phyloP scores from a whole-genome alignment of 1,140 invertebrate genomes.

The Drosophila aff. region DNA sequence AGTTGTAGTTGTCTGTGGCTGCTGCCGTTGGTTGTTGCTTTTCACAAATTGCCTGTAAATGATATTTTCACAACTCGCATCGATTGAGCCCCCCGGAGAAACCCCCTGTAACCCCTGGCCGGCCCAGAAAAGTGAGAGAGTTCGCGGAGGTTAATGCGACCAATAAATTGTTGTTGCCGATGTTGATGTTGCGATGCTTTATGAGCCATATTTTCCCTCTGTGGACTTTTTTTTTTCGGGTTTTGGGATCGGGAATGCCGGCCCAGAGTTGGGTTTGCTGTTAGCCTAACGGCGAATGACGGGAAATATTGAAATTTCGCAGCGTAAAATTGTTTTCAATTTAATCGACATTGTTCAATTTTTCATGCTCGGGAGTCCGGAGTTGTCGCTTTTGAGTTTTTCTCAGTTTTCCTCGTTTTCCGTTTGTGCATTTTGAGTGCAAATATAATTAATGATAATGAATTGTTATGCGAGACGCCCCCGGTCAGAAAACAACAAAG shows the following conservation, averaged over 20 bases:
- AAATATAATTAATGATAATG: slow-evolving; percentile 83
- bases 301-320: slow-evolving; percentile 77
- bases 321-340: slow-evolving; percentile 75
- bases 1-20: slow-evolving; percentile 45
- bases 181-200: slow-evolving; percentile 69
- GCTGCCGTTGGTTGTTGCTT: slow-evolving; percentile 40
- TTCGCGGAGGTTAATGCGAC: slow-evolving; percentile 75
- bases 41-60: slow-evolving; percentile 81
- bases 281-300: slow-evolving; percentile 61
- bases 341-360: slow-evolving; percentile 74
- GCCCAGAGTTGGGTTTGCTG: slow-evolving; percentile 1
- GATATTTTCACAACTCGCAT: slow-evolving; percentile 82
- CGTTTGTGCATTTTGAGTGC: slow-evolving; percentile 53
- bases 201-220: slow-evolving; percentile 68
- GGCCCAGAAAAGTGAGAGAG: slow-evolving; percentile 70
- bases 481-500: slow-evolving; percentile 16
- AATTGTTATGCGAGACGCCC: slow-evolving; percentile 77
- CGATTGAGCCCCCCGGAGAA: slow-evolving; percentile 48
- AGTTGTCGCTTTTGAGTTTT: slow-evolving; percentile 9
- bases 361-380: slow-evolving; percentile 58
- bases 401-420: slow-evolving; percentile 4
- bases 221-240: slow-evolving; percentile 3
- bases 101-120: slow-evolving; percentile 5
- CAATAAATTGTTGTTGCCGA: slow-evolving; percentile 77
- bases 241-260: slow-evolving; percentile 24